Evolutionary conservation across 2,113 vertebrate species (phyloP), one percentile per base, ranked within the genome.

Genomic region (Chaetodon auriga): DNA sequence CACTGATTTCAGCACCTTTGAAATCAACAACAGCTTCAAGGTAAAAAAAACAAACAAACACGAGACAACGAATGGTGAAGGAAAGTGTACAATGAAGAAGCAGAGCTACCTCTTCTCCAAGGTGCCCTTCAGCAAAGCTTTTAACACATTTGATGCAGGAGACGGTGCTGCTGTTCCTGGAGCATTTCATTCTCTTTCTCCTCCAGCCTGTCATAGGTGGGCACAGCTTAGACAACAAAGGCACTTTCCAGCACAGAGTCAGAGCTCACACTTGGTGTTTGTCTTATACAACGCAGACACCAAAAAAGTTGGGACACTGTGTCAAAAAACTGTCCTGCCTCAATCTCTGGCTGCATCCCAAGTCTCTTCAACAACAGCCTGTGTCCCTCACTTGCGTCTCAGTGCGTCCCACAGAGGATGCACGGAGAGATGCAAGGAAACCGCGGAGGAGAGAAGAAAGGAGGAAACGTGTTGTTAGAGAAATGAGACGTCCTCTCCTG

Each of bases 201-300:
- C 23, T 43, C 35, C 3, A 5, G 14, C 19, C 54, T 54, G 5
- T 45, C 11, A 30, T 8, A 4, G 1, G 48, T 5, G 35, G 12
- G 54, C 53, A 68, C 62, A 46, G 16, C 10, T 45, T 30, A 18
- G 15, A 45, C 14, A 55, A 51, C 55, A 48, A 79, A 80, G 78
- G 78, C 78, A 81, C 68, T 54, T 72, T n/a, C n/a, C 35, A 36
- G 8, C 55, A 21, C 6, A 43, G 5, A 63, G 19, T 19, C 36
- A 46, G 54, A 53, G 30, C 21, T 30, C 30, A 30, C 30, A 38
- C 35, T 55, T 60, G 62, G 13, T 23, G 3, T 30, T 49, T 15
- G 49, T 62, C 53, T 45, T 19, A 12, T 30, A 30, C 30, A 30
- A 30, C 30, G 30, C 30, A 30, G 30, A 30, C 30, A 2, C 30